These are phyloP conservation scores for Sinelater perroti DNA, from an alignment of 2,888 invertebrate genomes.

Conservation along the genomic window DNA sequence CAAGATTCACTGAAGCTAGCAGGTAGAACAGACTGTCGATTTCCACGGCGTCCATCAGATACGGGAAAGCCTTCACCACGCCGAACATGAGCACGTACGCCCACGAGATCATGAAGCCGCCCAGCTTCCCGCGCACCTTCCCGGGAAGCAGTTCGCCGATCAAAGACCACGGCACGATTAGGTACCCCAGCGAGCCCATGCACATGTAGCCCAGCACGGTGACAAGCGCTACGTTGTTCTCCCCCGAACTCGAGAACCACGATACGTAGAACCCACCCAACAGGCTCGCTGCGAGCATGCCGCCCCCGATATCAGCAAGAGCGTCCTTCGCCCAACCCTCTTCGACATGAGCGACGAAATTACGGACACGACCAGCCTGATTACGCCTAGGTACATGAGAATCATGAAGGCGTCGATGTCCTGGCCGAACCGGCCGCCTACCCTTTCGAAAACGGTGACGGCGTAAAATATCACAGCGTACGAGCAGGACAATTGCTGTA, in stretches of 20 bases:
- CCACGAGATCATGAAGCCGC: conserved; percentile 63
- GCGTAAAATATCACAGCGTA: conserved; percentile 69
- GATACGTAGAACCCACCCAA: conserved; percentile 52
- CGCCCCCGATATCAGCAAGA: conserved; percentile 64
- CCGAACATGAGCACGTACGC: conserved; percentile 66
- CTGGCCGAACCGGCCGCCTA: conserved; percentile 60
- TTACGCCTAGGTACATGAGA: conserved; percentile 62
- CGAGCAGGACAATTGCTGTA: conserved; percentile 67
- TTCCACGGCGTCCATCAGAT: conserved; percentile 57
- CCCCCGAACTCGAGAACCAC: conserved; percentile 21
- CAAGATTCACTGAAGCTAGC: conserved; percentile 61
- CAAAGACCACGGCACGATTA: conserved; percentile 69
- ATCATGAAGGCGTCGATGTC: conserved; percentile 62
- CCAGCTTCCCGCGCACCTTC: conserved; percentile 63
- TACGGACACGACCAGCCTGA: conserved; percentile 65
- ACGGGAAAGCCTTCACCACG: conserved; percentile 64
- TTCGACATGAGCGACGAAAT: conserved; percentile 62
- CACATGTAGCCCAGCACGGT: conserved; percentile 64
- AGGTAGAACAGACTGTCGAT: conserved; percentile 62
- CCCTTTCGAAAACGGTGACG: conserved; percentile 62
- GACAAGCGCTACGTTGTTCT: conserved; percentile 58
- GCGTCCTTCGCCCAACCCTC: conserved; percentile 61
- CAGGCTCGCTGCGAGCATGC: conserved; percentile 65
- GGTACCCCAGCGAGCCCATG: conserved; percentile 64
- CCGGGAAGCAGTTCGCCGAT: conserved; percentile 65